Conservation (phyloP, 2,797 vertebrate genomes). For the Falco berigora region DNA sequence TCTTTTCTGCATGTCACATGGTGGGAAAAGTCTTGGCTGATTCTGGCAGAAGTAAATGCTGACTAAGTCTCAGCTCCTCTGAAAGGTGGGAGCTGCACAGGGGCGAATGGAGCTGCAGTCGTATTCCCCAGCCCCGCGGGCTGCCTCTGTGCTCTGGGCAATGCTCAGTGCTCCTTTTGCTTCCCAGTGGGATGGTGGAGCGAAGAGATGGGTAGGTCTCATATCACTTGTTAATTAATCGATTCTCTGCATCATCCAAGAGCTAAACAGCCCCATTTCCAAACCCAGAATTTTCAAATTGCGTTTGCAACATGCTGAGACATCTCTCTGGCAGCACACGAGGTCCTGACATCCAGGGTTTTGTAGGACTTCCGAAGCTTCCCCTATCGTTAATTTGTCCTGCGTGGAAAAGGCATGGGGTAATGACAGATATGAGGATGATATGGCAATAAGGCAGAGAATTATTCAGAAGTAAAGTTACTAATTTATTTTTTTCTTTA, state of each 20-base stretch:
- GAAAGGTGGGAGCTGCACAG: not conserved
- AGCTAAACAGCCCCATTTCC: constrained; percentile 12
- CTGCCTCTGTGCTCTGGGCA: not conserved
- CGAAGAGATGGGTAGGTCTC: not conserved
- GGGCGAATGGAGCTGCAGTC: not conserved
- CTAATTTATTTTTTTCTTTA: not conserved
- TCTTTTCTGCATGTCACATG: not conserved
- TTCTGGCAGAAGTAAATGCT: not conserved
- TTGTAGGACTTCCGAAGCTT: not conserved
- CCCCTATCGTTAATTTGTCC: not conserved
- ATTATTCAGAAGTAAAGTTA: not conserved
- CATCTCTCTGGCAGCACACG: not conserved
- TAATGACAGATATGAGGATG: not conserved
- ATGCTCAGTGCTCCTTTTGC: not conserved
- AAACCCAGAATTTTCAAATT: constrained; percentile 14
- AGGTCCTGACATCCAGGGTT: not conserved
- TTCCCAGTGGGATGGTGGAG: not conserved
- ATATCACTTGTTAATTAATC: constrained; percentile 30
- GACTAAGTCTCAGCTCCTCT: not conserved
- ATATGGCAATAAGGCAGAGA: not conserved
- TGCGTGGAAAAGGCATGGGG: not conserved
- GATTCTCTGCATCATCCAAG: not conserved
- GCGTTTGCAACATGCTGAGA: constrained; percentile 1
- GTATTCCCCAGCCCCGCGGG: not conserved
- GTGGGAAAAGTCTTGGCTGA: not conserved